Conservation (phyloP, 1,140 invertebrate genomes). For the Drosophila micromelanica region DNA sequence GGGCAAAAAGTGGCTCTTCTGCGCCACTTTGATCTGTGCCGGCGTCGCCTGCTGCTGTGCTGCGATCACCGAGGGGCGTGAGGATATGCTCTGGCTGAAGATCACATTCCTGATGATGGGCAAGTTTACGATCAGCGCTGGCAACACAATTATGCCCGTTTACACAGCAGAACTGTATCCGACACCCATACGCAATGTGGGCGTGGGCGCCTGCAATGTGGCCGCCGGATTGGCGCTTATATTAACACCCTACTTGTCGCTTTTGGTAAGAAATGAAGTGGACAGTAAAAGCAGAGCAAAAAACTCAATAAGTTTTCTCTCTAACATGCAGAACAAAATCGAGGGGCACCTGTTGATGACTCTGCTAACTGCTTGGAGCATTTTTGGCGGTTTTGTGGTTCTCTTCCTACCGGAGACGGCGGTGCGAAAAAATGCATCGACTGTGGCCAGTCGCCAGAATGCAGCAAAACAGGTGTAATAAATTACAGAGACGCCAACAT, state of each 20-base stretch:
- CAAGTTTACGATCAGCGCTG: constrained; percentile 89
- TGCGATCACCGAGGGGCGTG: constrained; percentile 85
- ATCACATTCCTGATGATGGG: constrained; percentile 88
- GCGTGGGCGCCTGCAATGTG: constrained; percentile 89
- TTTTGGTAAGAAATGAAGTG: constrained; percentile 85
- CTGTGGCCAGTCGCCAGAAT: constrained; percentile 43
- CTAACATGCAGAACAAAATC: constrained; percentile 79
- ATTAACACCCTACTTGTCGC: constrained; percentile 90
- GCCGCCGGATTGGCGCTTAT: constrained; percentile 89
- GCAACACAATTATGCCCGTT: constrained; percentile 90
- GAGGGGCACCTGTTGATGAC: constrained; percentile 84
- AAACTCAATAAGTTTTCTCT: background rate
- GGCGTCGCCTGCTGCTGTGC: constrained; percentile 88
- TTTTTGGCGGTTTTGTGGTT: constrained; percentile 85
- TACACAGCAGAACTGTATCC: constrained; percentile 91
- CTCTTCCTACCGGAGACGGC: constrained; percentile 82
- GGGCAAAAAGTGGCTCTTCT: constrained; percentile 88
- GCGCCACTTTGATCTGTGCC: constrained; percentile 87
- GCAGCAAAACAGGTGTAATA: constrained; percentile 73
- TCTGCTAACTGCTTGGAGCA: constrained; percentile 83
- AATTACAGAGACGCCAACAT: constrained; percentile 7
- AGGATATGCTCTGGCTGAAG: constrained; percentile 86
- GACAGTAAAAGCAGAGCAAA: background rate
- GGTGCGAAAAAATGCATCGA: constrained; percentile 49
- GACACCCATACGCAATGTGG: constrained; percentile 89